phyloP scores from a whole-genome alignment of 2,113 vertebrate species.

The Xerus inauris region DNA sequence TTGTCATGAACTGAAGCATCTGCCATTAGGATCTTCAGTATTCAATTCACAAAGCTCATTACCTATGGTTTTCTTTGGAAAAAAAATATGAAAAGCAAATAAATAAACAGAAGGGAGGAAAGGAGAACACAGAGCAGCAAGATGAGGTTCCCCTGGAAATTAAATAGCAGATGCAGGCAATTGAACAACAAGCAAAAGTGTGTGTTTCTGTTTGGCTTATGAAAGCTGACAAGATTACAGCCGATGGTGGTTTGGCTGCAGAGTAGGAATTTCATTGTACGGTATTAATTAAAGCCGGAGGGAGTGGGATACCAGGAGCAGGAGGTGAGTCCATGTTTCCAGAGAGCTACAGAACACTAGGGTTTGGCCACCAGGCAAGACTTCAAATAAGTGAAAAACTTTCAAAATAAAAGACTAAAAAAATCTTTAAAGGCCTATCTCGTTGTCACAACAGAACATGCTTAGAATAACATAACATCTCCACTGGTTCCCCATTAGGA shows the following conservation, averaged over 20 bases:
- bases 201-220: slow-evolving; percentile 71
- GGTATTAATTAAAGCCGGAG: slow-evolving; percentile 70
- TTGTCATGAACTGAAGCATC: neutral
- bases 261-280: slow-evolving; percentile 62
- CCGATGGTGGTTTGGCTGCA: slow-evolving; percentile 67
- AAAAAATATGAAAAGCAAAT: slow-evolving; percentile 68
- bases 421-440: slow-evolving; percentile 33
- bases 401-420: slow-evolving; percentile 65
- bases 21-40: slow-evolving; percentile 23
- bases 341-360: slow-evolving; percentile 37
- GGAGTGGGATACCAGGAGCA: neutral
- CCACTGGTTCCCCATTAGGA: slow-evolving; percentile 15
- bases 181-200: slow-evolving; percentile 62
- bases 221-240: slow-evolving; percentile 75
- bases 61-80: slow-evolving; percentile 61
- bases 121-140: slow-evolving; percentile 17
- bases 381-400: slow-evolving; percentile 53
- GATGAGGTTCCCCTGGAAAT: slow-evolving; percentile 66
- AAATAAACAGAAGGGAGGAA: slow-evolving; percentile 65
- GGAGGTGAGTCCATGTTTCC: slow-evolving; percentile 49
- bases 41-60: slow-evolving; percentile 34
- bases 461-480: slow-evolving; percentile 36
- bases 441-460: slow-evolving; percentile 50
- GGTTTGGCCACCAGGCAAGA: slow-evolving; percentile 67
- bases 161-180: slow-evolving; percentile 65